Base-by-base conservation (phyloP, 35 echinoderm and acorn worm genomes). In the Ophioderma brevispina region DNA sequence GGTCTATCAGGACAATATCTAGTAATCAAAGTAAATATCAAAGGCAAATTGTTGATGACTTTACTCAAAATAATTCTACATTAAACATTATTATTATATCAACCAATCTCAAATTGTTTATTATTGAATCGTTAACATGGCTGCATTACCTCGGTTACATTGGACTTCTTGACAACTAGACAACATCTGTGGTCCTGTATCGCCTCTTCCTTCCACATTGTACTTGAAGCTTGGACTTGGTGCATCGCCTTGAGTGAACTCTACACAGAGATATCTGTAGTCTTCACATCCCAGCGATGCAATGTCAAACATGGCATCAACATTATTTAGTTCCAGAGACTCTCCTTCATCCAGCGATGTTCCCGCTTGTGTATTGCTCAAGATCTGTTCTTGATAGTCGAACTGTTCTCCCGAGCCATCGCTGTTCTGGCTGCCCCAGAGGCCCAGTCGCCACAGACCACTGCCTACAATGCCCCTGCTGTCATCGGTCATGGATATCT, bases 151-250 rank as follows among this genome's bases (percentile, higher is more conserved):
- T 84, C 88, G 70, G 38, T 88, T 79, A 32, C 95, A 97, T 30
- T 92, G 77, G 36, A 97, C 92, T 34, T 77, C 49, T 56, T 88
- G 80, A 80, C 94, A 95, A 19, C 79, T 81, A 14, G 77, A 84
- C 32, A 91, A 76, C 13, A 86, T 78, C 31, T 91, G 63, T 11
- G 87, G 83, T 6, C 46, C 92, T 0, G 40, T 40, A 38, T 84
- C 81, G 10, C 85, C 76, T 76, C 83, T 11, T 0, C 52, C 43
- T 36, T 31, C 35, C 34, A 90, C 87, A 40, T 91, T 21, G 64
- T 94, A 94, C 42, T 82, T 87, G 92, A 89, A 97, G 46, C 91
- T 88, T 70, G 95, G 89, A n/a, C 49, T 83, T 14, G 95, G 85
- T 50, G 40, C 78, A 14, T 91, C 89, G 25, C 95, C 95, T 39